These are phyloP conservation scores for Phortica magna DNA, from an alignment of 2,888 invertebrate genomes.

Conservation along the genomic window DNA sequence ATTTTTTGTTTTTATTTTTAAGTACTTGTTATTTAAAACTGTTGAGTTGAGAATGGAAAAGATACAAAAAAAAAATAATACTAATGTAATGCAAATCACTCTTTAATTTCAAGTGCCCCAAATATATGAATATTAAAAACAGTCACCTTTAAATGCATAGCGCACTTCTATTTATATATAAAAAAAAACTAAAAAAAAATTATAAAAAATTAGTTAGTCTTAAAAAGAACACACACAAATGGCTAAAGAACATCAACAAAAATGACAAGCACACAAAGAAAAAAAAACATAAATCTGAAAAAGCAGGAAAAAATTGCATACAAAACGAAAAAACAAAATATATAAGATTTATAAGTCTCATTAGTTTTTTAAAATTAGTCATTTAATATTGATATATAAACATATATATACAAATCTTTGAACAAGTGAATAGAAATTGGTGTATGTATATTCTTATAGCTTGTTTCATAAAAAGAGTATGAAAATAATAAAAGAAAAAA, in stretches of 20 bases:
- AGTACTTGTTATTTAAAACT: conserved; percentile 54
- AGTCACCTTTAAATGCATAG: neutral
- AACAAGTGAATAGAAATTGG: conserved; percentile 9
- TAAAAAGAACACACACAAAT: neutral
- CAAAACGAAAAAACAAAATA: neutral
- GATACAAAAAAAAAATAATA: conserved; percentile 44
- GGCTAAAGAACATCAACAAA: conserved; percentile 5
- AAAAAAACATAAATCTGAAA: neutral
- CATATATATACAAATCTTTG: neutral
- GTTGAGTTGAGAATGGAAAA: conserved; percentile 47
- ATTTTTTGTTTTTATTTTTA: conserved; percentile 33
- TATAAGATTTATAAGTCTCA: neutral
- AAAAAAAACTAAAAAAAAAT: conserved; percentile 13
- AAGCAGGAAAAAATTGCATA: neutral
- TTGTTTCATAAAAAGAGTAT: conserved; percentile 53
- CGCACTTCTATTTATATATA: neutral
- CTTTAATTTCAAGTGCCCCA: conserved; percentile 53
- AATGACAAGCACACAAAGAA: conserved; percentile 16
- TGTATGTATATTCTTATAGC: conserved; percentile 65
- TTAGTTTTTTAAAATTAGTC: conserved; percentile 33
- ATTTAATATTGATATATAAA: conserved; percentile 32
- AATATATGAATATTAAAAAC: conserved; percentile 23
- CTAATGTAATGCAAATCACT: neutral
- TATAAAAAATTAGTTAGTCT: neutral
- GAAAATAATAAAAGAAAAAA: conserved; percentile 39